phyloP scores from a whole-genome alignment of 1,140 invertebrate species.

The Conus ventricosus region DNA sequence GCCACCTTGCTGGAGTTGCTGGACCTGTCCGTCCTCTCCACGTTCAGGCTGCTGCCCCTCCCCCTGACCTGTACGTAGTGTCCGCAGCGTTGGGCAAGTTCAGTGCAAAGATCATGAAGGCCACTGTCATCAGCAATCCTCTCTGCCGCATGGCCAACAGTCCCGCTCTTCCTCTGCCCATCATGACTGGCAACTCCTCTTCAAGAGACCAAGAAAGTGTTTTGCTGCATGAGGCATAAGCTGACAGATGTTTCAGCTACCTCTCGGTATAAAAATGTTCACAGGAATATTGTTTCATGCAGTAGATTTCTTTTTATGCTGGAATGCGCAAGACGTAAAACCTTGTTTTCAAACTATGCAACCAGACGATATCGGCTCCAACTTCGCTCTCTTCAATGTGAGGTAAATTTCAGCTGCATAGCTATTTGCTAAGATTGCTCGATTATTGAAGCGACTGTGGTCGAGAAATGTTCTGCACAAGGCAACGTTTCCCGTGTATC shows the following conservation, averaged over 20 bases:
- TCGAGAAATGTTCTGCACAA: no score
- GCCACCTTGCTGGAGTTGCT: constrained; percentile 5
- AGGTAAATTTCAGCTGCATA: background rate
- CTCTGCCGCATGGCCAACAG: background rate
- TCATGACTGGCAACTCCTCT: background rate
- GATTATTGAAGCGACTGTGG: no score
- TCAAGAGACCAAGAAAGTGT: background rate
- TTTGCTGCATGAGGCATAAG: no score
- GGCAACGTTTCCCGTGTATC: no score
- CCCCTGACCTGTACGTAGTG: background rate
- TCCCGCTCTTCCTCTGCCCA: background rate
- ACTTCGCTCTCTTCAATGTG: background rate
- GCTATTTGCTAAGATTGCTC: background rate
- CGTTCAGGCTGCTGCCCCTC: background rate
- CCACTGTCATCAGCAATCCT: background rate
- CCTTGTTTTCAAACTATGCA: no score
- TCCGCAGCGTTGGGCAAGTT: background rate
- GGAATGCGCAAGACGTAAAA: no score
- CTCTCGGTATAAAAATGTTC: no score
- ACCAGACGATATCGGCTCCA: no score
- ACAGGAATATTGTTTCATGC: no score
- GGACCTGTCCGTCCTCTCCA: background rate
- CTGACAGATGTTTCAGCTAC: no score
- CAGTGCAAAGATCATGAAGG: background rate
- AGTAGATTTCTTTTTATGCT: no score